Percentiles rank a stretch among this genome's conserved stretches.
These are phyloP conservation scores for Nycticorax nycticorax DNA, from an alignment of 2,113 vertebrate genomes.

Conservation along the genomic window DNA sequence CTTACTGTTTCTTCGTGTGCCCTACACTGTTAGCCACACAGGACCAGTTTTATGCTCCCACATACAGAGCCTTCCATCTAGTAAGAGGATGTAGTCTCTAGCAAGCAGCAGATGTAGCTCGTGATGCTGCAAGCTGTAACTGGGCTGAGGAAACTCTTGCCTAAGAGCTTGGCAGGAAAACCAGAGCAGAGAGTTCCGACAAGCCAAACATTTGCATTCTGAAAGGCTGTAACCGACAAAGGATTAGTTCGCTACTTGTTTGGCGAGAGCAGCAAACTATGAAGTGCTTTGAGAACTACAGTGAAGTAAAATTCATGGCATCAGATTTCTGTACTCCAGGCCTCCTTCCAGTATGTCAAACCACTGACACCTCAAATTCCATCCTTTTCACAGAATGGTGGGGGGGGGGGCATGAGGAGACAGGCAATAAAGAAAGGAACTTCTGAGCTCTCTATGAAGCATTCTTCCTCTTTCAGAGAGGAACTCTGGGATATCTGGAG, in stretches of 20 bases:
- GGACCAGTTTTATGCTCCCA: background rate
- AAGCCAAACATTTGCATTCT: slow-evolving; percentile 8
- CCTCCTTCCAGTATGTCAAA: background rate
- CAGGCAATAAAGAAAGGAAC: background rate
- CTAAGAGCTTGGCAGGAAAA: slow-evolving; percentile 37
- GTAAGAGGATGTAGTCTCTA: background rate
- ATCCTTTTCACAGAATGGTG: background rate
- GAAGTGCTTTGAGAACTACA: background rate
- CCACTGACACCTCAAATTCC: background rate
- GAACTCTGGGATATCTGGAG: background rate
- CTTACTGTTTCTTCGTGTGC: background rate
- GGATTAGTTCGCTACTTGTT: background rate
- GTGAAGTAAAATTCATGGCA: background rate
- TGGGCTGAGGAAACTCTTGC: background rate
- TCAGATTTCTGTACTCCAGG: background rate
- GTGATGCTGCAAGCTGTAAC: background rate
- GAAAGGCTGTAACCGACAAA: background rate
- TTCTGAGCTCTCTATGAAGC: too few species aligned
- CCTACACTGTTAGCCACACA: background rate
- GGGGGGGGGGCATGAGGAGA: background rate
- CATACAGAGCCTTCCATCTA: background rate
- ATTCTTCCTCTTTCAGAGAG: background rate
- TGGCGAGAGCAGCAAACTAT: background rate
- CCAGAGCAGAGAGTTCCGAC: background rate
- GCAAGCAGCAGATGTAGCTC: background rate